Conservation (phyloP, 1,140 invertebrate genomes). For the Drosophila burlai region DNA sequence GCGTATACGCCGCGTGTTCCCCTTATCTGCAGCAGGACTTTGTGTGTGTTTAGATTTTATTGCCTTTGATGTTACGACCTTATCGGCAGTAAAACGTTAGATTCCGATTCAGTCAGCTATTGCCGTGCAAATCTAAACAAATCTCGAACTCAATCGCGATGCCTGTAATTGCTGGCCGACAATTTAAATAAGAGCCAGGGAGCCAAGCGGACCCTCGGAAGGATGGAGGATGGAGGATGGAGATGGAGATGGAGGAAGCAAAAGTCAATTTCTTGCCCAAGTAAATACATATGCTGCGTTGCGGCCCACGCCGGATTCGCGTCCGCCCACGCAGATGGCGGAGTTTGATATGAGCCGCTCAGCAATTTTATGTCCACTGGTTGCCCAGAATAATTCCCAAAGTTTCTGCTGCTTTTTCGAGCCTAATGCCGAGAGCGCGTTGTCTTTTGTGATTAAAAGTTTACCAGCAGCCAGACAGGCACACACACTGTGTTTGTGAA, state of each 20-base stretch:
- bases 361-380: conserved; percentile 53
- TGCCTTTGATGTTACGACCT: conserved; percentile 73
- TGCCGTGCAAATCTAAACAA: conserved; percentile 43
- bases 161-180: conserved; percentile 44
- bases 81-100: conserved; percentile 78
- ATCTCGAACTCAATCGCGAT: conserved; percentile 37
- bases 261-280: conserved; percentile 69
- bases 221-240: not conserved
- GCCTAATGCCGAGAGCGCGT: conserved; percentile 50
- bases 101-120: conserved; percentile 56
- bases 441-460: conserved; percentile 62
- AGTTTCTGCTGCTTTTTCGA: conserved; percentile 42
- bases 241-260: not conserved
- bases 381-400: conserved; percentile 33
- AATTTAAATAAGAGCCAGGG: conserved; percentile 45
- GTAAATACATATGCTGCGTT: conserved; percentile 64
- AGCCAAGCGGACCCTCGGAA: not conserved
- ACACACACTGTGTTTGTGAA: conserved; percentile 16
- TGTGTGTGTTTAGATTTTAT: conserved; percentile 67
- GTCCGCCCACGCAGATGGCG: conserved; percentile 15
- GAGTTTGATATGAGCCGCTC: conserved; percentile 20
- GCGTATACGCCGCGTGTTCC: conserved; percentile 58
- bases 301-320: conserved; percentile 13
- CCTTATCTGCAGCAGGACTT: conserved; percentile 58
- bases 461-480: conserved; percentile 35